Base-by-base conservation (phyloP, 2,888 invertebrate species). In the Crocallis elinguaria region DNA sequence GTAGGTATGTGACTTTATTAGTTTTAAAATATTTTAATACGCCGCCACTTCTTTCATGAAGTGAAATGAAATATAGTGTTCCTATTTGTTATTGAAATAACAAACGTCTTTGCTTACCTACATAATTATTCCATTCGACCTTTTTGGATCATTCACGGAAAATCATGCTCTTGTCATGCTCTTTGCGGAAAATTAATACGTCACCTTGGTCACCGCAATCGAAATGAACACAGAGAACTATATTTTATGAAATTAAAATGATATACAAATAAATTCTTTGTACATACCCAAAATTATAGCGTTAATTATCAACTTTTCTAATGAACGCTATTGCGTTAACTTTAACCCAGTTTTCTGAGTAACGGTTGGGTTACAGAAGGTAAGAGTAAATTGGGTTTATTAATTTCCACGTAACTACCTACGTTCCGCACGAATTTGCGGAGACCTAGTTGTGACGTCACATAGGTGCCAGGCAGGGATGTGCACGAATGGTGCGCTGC, bases 381-480 rank as follows among this genome's bases (percentile, higher is more conserved):
- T 84, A 85, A 81, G 79, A 74, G 74, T 83, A 78, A 83, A 84
- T 84, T 81, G 65, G 71, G 74, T 78, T 82, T 79, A 84, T 82
- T 88, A 86, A 87, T 87, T 87, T 86, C 86, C 84, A 77, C 75
- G 78, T 81, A 71, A 71, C 70, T 70, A 77, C 75, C 70, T 70
- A 77, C 75, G 78, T 79, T 76, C 73, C 72, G 72, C 75, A 77
- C 76, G 78, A 73, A 56, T 77, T 79, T 71, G 62, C 76, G 75
- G 77, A 78, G 79, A 67, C 70, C 69, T 64, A 73, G 66, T 66
- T 64, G 68, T 91, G 89, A 91, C 91, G 91, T 90, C 88, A 90
- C 73, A 64, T 73, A 78, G 84, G 92, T 92, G 76, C 92, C 91
- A 89, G 88, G 82, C 86, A 72, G 87, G 63, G 88, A 83, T 77